Base-by-base conservation (phyloP, 2,888 invertebrate genomes). In the Rosalia funebris region DNA sequence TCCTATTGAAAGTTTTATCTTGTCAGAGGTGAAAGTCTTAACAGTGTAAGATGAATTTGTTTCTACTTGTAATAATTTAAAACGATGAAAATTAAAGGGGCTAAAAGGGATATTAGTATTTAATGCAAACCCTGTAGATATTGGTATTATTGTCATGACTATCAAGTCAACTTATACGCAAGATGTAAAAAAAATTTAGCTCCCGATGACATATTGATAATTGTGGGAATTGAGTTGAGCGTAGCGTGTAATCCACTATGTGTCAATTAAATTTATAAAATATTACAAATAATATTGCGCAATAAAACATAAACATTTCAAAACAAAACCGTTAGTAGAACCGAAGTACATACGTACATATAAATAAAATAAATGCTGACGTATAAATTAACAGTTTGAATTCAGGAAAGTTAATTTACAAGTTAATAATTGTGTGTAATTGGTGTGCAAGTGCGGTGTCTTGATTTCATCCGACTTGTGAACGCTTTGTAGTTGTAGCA, bases 391-490 rank as follows among this genome's bases (percentile, higher is more conserved):
- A 62, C 68, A 59, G 60, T 70, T 69, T 63, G 63, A 66, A 69
- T 70, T 69, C 68, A 70, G 60, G 59, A 53, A 62, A 67, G 63
- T 66, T 68, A 66, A 69, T 70, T 69, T 70, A 66, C 67, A 68
- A 70, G 67, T 67, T 65, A 64, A 70, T 70, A 67, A 69, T 69
- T 64, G 64, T 66, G 63, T 59, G 66, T 68, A 70, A 70, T 70
- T 67, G 68, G 62, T 63, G 63, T 66, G 66, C 56, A 52, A 64
- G 54, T 63, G 61, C 62, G 64, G 60, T 63, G 61, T 58, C 48
- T 66, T 63, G 66, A 66, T 65, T 68, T 62, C 62, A 68, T 65
- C 57, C 54, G 48, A 52, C 32, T 66, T 66, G 66, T 62, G 54
- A 55, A 61, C 62, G 52, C 60, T 69, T 66, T 62, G 67, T 48